Base-by-base conservation (phyloP, 2,888 invertebrate genomes). In the Parnassius apollo region DNA sequence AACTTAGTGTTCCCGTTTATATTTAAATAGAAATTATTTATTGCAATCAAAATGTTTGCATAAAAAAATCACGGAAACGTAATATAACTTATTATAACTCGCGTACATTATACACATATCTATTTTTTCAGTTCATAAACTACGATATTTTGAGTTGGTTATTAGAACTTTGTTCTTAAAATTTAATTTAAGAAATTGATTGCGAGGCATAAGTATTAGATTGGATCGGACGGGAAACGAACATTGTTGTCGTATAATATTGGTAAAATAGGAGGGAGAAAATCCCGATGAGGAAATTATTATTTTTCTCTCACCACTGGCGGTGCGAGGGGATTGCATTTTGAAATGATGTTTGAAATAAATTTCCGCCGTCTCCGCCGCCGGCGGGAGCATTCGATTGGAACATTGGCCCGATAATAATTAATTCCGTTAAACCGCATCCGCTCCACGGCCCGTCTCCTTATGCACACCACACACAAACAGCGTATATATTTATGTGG, bases 381-480 rank as follows among this genome's bases (percentile, higher is more conserved):
- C 61, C 62, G 62, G 80, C 25, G 57, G 80, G 76, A 80, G 80
- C 77, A 76, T 76, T 85, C 82, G 79, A 88, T 89, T 88, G 86
- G 84, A 89, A 88, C 81, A 89, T 88, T 89, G 86, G 86, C 88
- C 81, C 75, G 85, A 86, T 88, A 82, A 87, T 88, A 83, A 86
- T 86, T 85, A 87, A 86, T 86, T 83, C 82, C 80, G 77, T 83
- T 78, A 79, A 80, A 69, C 73, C 71, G 65, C 73, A 71, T 71
- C 66, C 69, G 69, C 61, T 71, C 66, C 69, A 68, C 59, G 70
- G 71, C 65, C 66, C 65, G 68, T 66, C 67, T 69, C 66, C 67
- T 64, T 64, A 65, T 65, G 58, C 59, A 18, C 18, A 18, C 0
- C 18, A 18, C 57, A 64, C 53, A 57, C n/a, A 11, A 18, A 53